Evolutionary conservation across 1,140 invertebrate species (phyloP).

Genomic region (Melanaphis sacchari): DNA sequence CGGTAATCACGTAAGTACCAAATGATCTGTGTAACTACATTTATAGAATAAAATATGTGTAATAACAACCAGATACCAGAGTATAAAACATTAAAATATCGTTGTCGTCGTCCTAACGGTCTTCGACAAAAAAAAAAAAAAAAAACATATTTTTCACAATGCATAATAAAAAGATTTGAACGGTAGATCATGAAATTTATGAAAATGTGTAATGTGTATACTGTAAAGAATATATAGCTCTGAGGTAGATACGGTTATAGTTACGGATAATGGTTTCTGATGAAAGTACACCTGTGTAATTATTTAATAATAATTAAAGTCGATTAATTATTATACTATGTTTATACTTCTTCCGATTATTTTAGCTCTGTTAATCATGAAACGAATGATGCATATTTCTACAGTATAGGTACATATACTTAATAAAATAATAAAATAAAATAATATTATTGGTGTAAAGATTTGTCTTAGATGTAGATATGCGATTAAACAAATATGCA

Average conservation of each 20-base stretch:
- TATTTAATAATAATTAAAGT: no score
- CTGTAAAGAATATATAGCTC: no score
- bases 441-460: neutral
- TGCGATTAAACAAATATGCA: neutral
- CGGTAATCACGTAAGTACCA: neutral
- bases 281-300: neutral
- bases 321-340: no score
- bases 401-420: no score
- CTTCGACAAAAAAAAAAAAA: neutral
- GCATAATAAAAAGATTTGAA: neutral
- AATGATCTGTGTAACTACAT: neutral
- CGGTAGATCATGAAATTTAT: neutral
- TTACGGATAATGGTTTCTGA: neutral
- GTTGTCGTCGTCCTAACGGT: neutral
- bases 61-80: neutral
- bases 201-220: neutral
- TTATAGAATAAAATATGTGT: neutral
- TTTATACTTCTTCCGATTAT: no score
- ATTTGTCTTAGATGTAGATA: neutral
- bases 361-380: no score
- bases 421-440: no score
- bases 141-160: neutral
- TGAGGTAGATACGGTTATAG: neutral
- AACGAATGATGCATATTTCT: no score
- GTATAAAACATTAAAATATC: neutral